phyloP scores from a whole-genome alignment of 2,888 invertebrate species.

The Drosophila robusta region DNA sequence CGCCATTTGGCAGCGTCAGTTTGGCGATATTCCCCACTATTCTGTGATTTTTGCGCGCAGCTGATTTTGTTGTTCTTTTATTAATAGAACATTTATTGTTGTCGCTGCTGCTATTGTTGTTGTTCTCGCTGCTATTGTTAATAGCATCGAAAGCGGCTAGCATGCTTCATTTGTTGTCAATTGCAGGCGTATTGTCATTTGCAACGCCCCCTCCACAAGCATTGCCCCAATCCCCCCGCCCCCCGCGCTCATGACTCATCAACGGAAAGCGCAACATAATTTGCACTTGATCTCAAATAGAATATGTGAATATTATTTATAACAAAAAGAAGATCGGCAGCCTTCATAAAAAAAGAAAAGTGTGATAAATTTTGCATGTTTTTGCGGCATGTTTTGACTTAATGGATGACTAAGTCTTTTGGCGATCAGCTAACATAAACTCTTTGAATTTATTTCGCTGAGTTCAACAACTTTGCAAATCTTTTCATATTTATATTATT shows the following conservation, averaged over 20 bases:
- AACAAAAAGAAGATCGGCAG: slow-evolving; percentile 12
- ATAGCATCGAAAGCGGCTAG: slow-evolving; percentile 33
- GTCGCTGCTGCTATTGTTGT: slow-evolving; percentile 22
- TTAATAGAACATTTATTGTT: slow-evolving; percentile 50
- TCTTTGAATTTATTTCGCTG: slow-evolving; percentile 57
- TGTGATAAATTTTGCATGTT: slow-evolving; percentile 43
- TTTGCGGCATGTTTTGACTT: slow-evolving; percentile 47
- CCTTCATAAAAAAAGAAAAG: slow-evolving; percentile 38
- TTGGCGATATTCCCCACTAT: slow-evolving; percentile 33
- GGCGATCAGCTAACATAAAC: slow-evolving; percentile 57
- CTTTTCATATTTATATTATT: slow-evolving; percentile 19
- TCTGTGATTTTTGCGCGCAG: slow-evolving; percentile 71
- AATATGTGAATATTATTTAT: neutral
- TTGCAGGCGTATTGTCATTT: slow-evolving; percentile 36
- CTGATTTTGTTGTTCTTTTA: slow-evolving; percentile 78
- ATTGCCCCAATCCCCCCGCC: slow-evolving; percentile 9
- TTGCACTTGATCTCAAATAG: slow-evolving; percentile 12
- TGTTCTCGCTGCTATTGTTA: slow-evolving; percentile 32
- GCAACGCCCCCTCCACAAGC: slow-evolving; percentile 14
- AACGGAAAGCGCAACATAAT: slow-evolving; percentile 27
- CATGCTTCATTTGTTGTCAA: slow-evolving; percentile 60
- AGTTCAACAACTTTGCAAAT: slow-evolving; percentile 50
- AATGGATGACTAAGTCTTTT: slow-evolving; percentile 58
- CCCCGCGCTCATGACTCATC: slow-evolving; percentile 43
- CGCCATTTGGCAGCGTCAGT: slow-evolving; percentile 50